Evolutionary conservation across 2,888 invertebrate genomes (phyloP).

Genomic region (Himalopsyche japonica): DNA sequence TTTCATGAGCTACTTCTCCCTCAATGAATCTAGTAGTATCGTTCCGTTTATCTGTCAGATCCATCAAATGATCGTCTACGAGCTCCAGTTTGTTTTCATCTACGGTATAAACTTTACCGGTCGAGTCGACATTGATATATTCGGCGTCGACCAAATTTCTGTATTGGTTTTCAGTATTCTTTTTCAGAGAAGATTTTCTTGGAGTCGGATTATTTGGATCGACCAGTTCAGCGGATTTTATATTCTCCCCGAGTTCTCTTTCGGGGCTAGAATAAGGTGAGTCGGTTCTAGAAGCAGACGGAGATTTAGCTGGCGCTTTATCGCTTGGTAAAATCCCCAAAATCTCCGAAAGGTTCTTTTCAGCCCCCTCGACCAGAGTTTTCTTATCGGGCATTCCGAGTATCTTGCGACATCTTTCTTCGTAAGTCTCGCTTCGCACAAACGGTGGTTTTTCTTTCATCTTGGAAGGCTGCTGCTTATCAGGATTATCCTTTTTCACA

Average conservation of each 20-base stretch:
- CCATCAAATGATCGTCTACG: not conserved
- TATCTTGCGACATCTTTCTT: constrained; percentile 72
- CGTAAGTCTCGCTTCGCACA: constrained; percentile 71
- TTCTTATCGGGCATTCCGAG: constrained; percentile 64
- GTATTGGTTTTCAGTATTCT: constrained; percentile 23
- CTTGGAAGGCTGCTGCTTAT: constrained; percentile 43
- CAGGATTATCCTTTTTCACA: constrained; percentile 48
- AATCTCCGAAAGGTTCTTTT: constrained; percentile 42
- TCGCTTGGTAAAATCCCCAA: constrained; percentile 41
- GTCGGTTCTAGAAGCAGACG: constrained; percentile 44
- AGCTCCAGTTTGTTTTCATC: not conserved
- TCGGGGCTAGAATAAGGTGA: constrained; percentile 50
- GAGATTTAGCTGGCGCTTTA: constrained; percentile 44
- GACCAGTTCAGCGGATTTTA: constrained; percentile 35
- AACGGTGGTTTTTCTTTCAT: constrained; percentile 61
- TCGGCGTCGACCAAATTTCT: constrained; percentile 37
- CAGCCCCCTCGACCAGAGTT: constrained; percentile 44
- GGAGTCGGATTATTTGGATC: constrained; percentile 38
- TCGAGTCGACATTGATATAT: constrained; percentile 29
- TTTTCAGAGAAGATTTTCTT: constrained; percentile 36
- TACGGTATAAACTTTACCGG: constrained; percentile 13
- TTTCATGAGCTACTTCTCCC: constrained; percentile 22
- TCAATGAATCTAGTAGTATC: constrained; percentile 20
- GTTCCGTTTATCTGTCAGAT: constrained; percentile 4
- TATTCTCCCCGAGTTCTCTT: constrained; percentile 43